A percentile compares a stretch with the other conserved stretches of the same genome.
Conservation (phyloP, 2,113 vertebrate genomes). For the Phasianus colchicus region DNA sequence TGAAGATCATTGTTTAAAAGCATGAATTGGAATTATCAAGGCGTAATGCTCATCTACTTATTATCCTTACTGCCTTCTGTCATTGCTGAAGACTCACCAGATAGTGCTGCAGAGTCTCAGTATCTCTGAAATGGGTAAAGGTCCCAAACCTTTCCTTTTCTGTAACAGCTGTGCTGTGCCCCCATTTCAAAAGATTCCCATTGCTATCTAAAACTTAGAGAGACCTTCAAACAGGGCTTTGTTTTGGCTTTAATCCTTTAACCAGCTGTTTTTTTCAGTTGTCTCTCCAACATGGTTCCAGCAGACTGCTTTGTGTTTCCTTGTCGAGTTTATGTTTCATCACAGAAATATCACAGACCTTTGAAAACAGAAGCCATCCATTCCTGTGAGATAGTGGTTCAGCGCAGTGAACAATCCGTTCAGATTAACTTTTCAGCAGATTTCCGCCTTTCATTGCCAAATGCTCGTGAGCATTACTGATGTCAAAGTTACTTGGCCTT, state of each 20-base stretch:
- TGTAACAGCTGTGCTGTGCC: constrained; percentile 10
- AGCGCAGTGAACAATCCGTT: background rate
- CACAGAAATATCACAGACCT: constrained; percentile 32
- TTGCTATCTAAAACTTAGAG: constrained; percentile 50
- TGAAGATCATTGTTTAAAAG: constrained; percentile 22
- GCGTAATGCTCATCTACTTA: constrained; percentile 28
- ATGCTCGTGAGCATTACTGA: background rate
- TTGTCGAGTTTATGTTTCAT: constrained; percentile 56
- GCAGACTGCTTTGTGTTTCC: constrained; percentile 64
- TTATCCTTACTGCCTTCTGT: constrained; percentile 2
- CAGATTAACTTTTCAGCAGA: constrained; percentile 41
- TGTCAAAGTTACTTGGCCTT: background rate
- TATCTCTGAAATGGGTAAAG: constrained; percentile 41
- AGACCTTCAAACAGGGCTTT: constrained; percentile 65
- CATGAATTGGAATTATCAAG: constrained; percentile 4
- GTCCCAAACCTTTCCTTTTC: constrained; percentile 48
- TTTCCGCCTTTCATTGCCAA: constrained; percentile 15
- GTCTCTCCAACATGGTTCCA: constrained; percentile 12
- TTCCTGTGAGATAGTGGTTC: constrained; percentile 7
- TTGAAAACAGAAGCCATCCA: constrained; percentile 6
- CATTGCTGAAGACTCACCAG: constrained; percentile 19
- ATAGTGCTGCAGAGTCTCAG: constrained; percentile 32
- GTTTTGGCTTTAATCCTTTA: constrained; percentile 69
- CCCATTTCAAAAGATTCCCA: constrained; percentile 51
- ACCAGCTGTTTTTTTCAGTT: constrained; percentile 64